A percentile compares a stretch with the other conserved stretches of the same genome.
phyloP scores from a whole-genome alignment of 1,140 invertebrate genomes.

The Melanaphis sacchari region DNA sequence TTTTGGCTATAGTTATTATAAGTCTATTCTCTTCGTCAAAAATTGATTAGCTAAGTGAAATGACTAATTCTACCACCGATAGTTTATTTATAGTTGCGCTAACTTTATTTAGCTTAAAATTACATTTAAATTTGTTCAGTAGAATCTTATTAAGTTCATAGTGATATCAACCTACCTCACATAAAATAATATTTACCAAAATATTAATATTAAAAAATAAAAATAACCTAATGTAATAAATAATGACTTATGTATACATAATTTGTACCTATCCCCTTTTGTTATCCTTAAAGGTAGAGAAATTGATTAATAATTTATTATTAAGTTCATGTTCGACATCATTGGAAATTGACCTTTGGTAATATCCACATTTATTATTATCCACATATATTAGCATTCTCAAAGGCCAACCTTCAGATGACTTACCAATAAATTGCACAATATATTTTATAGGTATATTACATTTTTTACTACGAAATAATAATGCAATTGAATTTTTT shows the following conservation, averaged over 20 bases:
- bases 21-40: background rate
- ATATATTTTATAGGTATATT: background rate
- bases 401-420: background rate
- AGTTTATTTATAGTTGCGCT: background rate
- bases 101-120: background rate
- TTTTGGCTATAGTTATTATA: background rate
- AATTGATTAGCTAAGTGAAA: background rate
- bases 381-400: background rate
- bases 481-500: background rate
- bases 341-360: background rate
- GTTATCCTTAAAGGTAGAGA: background rate
- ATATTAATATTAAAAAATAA: background rate
- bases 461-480: background rate
- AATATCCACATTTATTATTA: no score
- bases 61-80: no score
- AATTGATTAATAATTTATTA: background rate
- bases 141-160: background rate
- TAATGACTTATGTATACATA: background rate
- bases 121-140: background rate
- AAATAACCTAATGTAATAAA: background rate
- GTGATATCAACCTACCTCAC: background rate
- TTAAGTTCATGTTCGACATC: background rate
- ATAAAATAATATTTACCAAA: background rate
- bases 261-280: background rate
- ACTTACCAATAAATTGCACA: background rate